These are phyloP conservation scores for Pygocentrus nattereri DNA, from an alignment of 2,797 vertebrate species.

Conservation along the genomic window DNA sequence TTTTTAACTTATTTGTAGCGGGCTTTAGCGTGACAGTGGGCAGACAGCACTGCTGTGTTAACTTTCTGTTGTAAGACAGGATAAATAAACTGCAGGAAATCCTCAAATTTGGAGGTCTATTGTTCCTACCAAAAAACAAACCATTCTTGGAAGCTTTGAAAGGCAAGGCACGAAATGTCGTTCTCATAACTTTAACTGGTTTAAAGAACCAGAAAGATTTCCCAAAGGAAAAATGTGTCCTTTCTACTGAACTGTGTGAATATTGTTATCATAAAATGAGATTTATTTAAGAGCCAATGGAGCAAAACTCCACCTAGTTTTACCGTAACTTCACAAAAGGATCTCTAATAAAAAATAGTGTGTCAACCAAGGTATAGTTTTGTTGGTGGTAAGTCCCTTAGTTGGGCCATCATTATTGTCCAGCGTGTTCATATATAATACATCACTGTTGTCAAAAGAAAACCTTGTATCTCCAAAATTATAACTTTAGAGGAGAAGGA, in stretches of 20 bases:
- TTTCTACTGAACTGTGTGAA: neutral
- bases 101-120: conserved; percentile 40
- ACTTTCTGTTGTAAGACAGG: conserved; percentile 37
- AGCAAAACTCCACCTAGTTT: neutral
- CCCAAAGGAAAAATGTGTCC: neutral
- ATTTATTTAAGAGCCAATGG: too few species aligned
- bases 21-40: conserved; percentile 35
- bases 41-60: conserved; percentile 6
- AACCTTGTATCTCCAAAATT: too few species aligned
- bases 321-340: too few species aligned
- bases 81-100: conserved; percentile 52
- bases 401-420: too few species aligned
- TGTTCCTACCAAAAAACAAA: conserved; percentile 37
- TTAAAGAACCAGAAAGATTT: neutral
- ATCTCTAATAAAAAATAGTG: too few species aligned
- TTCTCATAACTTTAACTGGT: neutral
- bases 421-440: too few species aligned
- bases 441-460: too few species aligned
- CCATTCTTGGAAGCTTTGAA: conserved; percentile 38
- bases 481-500: too few species aligned
- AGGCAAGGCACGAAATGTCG: neutral
- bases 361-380: too few species aligned
- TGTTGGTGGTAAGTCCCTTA: too few species aligned
- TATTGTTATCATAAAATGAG: neutral
- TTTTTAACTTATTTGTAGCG: conserved; percentile 23